phyloP scores from a whole-genome alignment of 2,113 vertebrate species.

The Heterotilapia buettikoferi region DNA sequence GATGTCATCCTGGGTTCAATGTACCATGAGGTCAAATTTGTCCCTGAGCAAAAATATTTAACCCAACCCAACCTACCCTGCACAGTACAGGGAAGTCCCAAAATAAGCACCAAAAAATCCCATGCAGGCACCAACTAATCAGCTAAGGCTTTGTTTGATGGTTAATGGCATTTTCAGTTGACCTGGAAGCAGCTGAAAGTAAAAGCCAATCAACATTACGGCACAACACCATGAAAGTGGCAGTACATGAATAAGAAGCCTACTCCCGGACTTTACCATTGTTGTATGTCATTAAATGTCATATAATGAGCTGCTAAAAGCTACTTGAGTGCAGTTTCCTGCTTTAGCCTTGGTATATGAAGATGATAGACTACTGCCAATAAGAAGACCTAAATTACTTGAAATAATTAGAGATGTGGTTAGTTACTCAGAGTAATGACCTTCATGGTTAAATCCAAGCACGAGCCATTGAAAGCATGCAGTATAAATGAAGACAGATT shows the following conservation, averaged over 20 bases:
- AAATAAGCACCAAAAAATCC: background rate
- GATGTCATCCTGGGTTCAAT: background rate
- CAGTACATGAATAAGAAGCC: background rate
- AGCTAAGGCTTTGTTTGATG: background rate
- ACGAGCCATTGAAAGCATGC: background rate
- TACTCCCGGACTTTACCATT: background rate
- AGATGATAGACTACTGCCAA: background rate
- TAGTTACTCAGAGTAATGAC: background rate
- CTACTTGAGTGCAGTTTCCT: background rate
- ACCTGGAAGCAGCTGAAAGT: background rate
- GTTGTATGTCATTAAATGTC: rapidly evolving
- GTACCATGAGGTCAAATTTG: background rate
- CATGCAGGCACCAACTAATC: background rate
- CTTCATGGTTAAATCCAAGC: background rate
- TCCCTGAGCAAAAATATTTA: background rate
- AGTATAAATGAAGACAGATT: background rate
- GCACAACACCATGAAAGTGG: background rate
- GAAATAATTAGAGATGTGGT: background rate
- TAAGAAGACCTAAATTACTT: background rate
- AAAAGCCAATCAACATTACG: background rate
- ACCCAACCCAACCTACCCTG: background rate
- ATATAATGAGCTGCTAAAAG: background rate
- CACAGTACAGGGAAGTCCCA: background rate
- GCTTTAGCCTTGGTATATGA: background rate
- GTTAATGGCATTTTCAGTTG: background rate